These are phyloP conservation scores for Archilochus colubris DNA, from an alignment of 2,113 vertebrate genomes.

Conservation along the genomic window DNA sequence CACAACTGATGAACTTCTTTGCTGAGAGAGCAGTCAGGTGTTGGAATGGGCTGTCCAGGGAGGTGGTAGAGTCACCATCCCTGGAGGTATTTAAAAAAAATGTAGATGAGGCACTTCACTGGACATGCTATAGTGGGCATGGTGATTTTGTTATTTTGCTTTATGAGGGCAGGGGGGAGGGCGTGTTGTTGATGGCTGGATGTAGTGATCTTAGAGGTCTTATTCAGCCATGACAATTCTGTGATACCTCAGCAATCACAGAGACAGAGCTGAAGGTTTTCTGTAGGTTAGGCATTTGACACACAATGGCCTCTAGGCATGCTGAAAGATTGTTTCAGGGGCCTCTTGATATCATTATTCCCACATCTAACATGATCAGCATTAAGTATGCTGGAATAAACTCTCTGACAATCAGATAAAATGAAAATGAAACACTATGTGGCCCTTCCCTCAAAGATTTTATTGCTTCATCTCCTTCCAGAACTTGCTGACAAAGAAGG, in stretches of 20 bases:
- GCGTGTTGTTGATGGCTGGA: too few relatives aligned
- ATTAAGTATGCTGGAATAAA: not conserved
- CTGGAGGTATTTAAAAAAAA: too few relatives aligned
- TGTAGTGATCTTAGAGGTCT: too few relatives aligned
- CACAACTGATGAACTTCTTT: too few relatives aligned
- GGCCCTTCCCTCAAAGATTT: not conserved
- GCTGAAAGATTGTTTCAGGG: not conserved
- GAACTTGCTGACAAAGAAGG: not conserved
- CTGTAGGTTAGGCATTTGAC: not conserved
- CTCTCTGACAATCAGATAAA: not conserved
- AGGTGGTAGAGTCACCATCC: too few relatives aligned
- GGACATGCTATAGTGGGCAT: too few relatives aligned
- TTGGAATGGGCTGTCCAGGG: too few relatives aligned
- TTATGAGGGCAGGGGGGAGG: too few relatives aligned
- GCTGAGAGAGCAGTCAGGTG: too few relatives aligned
- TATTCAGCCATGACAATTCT: too few relatives aligned
- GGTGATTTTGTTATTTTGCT: too few relatives aligned
- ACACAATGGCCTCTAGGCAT: rapidly evolving
- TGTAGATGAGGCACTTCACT: too few relatives aligned
- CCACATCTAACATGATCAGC: rapidly evolving
- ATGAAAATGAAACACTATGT: not conserved
- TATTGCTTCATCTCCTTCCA: not conserved
- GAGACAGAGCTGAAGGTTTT: not conserved
- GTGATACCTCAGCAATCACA: not conserved
- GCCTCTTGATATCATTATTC: not conserved